Percentiles rank a stretch among this genome's conserved stretches.
These are phyloP conservation scores for Xiphophorus maculatus DNA, from an alignment of 2,113 vertebrate species.

Conservation along the genomic window DNA sequence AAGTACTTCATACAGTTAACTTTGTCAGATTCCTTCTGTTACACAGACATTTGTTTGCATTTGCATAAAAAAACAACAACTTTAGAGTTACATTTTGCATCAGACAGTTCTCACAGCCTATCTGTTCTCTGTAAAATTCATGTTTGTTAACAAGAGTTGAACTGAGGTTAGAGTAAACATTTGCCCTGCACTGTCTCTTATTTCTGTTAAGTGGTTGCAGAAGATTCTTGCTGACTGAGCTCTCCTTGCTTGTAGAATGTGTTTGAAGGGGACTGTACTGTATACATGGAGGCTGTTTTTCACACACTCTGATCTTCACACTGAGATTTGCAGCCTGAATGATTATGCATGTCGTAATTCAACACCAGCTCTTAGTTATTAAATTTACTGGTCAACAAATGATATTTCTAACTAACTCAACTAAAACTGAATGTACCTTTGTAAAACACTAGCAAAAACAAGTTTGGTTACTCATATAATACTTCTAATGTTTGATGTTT, in stretches of 20 bases:
- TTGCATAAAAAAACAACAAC: background rate
- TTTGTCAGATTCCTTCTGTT: background rate
- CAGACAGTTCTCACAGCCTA: no score
- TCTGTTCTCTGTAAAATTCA: background rate
- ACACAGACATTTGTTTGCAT: background rate
- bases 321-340: background rate
- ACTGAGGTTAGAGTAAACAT: background rate
- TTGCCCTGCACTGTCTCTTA: constrained; percentile 2
- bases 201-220: constrained; percentile 11
- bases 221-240: constrained; percentile 1
- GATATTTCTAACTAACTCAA: background rate
- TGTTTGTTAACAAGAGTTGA: constrained; percentile 1
- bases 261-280: background rate
- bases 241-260: background rate
- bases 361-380: background rate
- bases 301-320: background rate
- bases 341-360: background rate
- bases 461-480: background rate
- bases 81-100: background rate
- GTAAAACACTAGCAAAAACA: background rate
- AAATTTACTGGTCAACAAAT: no score
- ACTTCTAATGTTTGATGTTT: background rate
- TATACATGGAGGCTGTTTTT: background rate
- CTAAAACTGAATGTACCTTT: background rate
- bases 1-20: no score